These are phyloP conservation scores for Nestor notabilis DNA, from an alignment of 2,113 vertebrate species.

Conservation along the genomic window DNA sequence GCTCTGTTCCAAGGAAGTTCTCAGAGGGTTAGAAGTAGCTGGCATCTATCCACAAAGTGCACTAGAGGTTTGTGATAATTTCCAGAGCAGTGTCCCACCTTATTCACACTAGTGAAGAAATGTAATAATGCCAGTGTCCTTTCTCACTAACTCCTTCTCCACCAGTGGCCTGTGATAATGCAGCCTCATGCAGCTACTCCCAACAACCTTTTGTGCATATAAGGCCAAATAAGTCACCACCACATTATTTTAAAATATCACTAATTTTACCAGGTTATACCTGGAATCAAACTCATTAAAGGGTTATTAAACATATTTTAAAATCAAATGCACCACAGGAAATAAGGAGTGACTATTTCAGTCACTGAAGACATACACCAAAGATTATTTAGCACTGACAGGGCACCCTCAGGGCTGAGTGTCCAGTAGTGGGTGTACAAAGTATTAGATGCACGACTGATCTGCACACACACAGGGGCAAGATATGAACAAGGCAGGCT, in stretches of 20 bases:
- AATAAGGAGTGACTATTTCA: neutral
- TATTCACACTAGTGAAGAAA: neutral
- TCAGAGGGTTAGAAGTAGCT: neutral
- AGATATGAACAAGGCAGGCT: rapidly evolving
- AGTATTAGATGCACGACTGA: rapidly evolving
- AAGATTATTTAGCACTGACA: neutral
- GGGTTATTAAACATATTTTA: neutral
- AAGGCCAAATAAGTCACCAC: neutral
- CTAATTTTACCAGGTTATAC: neutral
- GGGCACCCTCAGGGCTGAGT: rapidly evolving
- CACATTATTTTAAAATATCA: neutral
- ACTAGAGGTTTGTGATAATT: neutral
- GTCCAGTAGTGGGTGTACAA: neutral
- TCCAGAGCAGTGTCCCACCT: neutral
- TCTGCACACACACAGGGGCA: rapidly evolving
- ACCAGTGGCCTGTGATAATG: neutral
- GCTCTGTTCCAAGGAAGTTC: neutral
- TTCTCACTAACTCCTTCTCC: neutral
- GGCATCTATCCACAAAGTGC: neutral
- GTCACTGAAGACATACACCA: neutral
- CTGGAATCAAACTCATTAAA: neutral
- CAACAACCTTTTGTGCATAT: neutral
- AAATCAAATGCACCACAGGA: neutral
- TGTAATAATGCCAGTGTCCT: neutral
- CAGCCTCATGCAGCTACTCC: neutral